A percentile compares a stretch with the other conserved stretches of the same genome.
Conservation (phyloP, 2,888 invertebrate genomes). For the Diadromus collaris region DNA sequence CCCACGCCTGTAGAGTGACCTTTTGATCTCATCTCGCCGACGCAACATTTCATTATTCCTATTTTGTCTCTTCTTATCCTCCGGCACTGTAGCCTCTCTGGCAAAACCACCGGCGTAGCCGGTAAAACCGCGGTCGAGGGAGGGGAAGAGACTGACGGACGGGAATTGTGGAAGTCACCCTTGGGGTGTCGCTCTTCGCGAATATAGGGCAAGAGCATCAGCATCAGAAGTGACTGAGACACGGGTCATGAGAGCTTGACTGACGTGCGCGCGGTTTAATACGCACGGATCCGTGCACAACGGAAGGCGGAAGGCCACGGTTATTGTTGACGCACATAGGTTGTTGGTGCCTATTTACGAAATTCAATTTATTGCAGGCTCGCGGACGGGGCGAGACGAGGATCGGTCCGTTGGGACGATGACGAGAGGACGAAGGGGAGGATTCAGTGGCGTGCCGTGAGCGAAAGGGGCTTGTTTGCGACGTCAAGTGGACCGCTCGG, state of each 20-base stretch:
- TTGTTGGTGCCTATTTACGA: conserved; percentile 42
- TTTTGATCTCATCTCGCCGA: conserved; percentile 51
- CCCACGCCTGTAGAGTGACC: conserved; percentile 29
- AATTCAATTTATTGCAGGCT: conserved; percentile 55
- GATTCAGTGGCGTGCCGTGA: conserved; percentile 53
- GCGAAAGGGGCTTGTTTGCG: conserved; percentile 74
- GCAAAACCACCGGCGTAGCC: conserved; percentile 12
- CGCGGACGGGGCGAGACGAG: conserved; percentile 2
- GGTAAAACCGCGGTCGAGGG: conserved; percentile 17
- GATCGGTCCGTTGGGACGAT: conserved; percentile 25
- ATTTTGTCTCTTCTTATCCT: conserved; percentile 35
- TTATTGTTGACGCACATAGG: neutral
- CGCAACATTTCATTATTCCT: conserved; percentile 52
- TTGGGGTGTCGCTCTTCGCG: conserved; percentile 31
- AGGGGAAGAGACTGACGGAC: conserved; percentile 15
- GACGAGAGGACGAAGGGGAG: conserved; percentile 42
- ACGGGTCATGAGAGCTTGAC: conserved; percentile 23
- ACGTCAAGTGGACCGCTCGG: conserved; percentile 72
- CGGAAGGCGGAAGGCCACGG: neutral
- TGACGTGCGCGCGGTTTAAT: conserved; percentile 13
- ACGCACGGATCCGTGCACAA: conserved; percentile 33
- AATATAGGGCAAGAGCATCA: conserved; percentile 32
- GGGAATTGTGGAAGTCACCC: conserved; percentile 22
- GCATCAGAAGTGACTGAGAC: conserved; percentile 37
- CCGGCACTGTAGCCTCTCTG: neutral